Conservation (phyloP, 2,113 vertebrate genomes). For the Hemibagrus wyckioides region DNA sequence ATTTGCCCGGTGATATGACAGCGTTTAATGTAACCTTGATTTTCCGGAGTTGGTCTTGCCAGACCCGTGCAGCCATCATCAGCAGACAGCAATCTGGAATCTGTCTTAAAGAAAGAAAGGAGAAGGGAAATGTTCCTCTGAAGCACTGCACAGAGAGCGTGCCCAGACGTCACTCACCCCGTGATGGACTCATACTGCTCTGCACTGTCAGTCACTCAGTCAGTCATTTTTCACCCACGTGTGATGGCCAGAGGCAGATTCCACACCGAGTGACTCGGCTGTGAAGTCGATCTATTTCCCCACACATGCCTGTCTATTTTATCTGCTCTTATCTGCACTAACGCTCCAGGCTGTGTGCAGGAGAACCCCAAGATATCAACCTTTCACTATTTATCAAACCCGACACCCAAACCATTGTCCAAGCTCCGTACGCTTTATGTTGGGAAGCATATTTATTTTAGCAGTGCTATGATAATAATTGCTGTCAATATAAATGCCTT, state of each 20-base stretch:
- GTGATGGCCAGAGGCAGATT: conserved; percentile 2
- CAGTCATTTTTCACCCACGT: background rate
- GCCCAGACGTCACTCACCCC: background rate
- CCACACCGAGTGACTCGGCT: background rate
- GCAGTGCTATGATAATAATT: conserved; percentile 44
- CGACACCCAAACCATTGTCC: background rate
- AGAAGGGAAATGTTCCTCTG: conserved; percentile 12
- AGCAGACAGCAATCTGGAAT: conserved; percentile 31
- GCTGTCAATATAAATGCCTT: conserved; percentile 49
- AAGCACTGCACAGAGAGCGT: background rate
- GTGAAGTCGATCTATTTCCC: background rate
- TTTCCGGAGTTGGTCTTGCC: background rate
- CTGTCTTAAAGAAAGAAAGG: conserved; percentile 19
- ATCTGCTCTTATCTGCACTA: background rate
- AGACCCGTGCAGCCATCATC: background rate
- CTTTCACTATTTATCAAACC: conserved; percentile 16
- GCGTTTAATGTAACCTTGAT: conserved; percentile 16
- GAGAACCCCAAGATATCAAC: conserved; percentile 33
- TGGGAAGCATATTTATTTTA: conserved; percentile 44
- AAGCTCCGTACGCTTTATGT: conserved; percentile 5
- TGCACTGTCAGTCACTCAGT: background rate
- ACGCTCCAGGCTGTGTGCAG: background rate
- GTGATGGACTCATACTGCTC: background rate
- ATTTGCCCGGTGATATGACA: background rate
- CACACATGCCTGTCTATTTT: conserved; percentile 7